Base-by-base conservation (phyloP, 2,113 vertebrate genomes). In the Xiphias gladius region DNA sequence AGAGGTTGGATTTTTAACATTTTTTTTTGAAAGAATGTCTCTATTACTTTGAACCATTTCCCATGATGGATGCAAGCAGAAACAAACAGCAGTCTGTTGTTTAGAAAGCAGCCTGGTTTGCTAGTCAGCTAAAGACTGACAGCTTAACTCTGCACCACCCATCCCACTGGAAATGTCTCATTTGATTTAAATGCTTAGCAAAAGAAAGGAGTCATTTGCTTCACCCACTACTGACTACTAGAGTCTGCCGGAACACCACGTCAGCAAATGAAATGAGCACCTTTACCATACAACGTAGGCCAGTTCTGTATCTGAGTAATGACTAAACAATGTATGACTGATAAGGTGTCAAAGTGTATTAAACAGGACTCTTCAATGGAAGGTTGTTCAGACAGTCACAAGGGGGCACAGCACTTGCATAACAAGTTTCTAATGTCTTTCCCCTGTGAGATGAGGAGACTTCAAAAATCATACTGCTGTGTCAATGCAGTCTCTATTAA, bases 121-220 rank as follows among this genome's bases (percentile, higher is more conserved):
- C 76, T 57, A 48, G 54, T 86, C 68, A 76, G 76, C 81, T 82
- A 26, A 81, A 78, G 66, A 63, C 37, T 68, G 79, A 77, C 66
- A 64, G 79, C 71, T 81, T 28, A 50, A 52, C 69, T 46, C 57
- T 80, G 69, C 78, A 63, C 35, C 43, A 37, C 3, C 65, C 50
- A 22, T 62, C 41, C 68, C 74, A 17, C 64, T 68, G 76, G 62
- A 81, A 83, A 75, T 70, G 70, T 80, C 55, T 78, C 22, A 35
- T 85, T 79, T 79, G 46, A 77, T 79, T 74, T 67, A 67, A 83
- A 73, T 22, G 67, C 16, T 74, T 26, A 54, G 30, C 12, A 58
- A 48, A 71, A 69, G 48, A 48, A 80, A 67, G 73, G 24, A 35
- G 73, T 71, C 35, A n/a, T 62, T 66, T 62, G 4, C 11, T 52